These are phyloP conservation scores for Lichenostomus cassidix DNA, from an alignment of 2,113 vertebrate genomes.

Conservation along the genomic window DNA sequence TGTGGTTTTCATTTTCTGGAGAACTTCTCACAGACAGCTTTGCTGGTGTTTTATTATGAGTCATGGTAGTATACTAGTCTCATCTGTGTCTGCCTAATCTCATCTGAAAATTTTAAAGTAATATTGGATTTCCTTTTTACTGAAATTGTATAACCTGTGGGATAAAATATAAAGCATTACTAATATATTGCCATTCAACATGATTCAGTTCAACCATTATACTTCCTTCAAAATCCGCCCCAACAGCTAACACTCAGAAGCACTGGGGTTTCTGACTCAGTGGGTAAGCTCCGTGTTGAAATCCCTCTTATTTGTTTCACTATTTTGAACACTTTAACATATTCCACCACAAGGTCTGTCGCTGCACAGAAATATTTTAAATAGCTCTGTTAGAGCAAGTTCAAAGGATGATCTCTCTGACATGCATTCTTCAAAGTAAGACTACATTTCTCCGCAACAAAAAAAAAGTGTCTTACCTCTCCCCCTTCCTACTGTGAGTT, in stretches of 20 bases:
- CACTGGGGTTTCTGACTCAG: background rate
- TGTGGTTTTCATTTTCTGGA: background rate
- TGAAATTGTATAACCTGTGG: background rate
- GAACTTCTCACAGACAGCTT: background rate
- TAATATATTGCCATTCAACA: background rate
- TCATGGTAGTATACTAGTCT: background rate
- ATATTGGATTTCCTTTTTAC: background rate
- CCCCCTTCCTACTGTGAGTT: slow-evolving; percentile 10
- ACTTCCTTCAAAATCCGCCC: background rate
- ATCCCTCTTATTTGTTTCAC: background rate
- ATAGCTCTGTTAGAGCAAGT: background rate
- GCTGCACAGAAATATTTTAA: background rate
- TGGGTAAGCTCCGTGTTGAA: background rate
- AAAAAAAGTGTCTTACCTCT: slow-evolving; percentile 14
- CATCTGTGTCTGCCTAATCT: background rate
- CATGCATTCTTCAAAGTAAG: slow-evolving; percentile 37
- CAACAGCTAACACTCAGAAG: background rate
- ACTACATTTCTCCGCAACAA: background rate
- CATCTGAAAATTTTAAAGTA: background rate
- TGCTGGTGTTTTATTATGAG: background rate
- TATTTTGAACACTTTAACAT: background rate
- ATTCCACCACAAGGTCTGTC: background rate
- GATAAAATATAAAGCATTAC: background rate
- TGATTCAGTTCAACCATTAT: background rate
- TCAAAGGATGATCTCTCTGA: slow-evolving; percentile 34